Conservation (phyloP, 2,113 vertebrate genomes). For the Cryptotis parvus region DNA sequence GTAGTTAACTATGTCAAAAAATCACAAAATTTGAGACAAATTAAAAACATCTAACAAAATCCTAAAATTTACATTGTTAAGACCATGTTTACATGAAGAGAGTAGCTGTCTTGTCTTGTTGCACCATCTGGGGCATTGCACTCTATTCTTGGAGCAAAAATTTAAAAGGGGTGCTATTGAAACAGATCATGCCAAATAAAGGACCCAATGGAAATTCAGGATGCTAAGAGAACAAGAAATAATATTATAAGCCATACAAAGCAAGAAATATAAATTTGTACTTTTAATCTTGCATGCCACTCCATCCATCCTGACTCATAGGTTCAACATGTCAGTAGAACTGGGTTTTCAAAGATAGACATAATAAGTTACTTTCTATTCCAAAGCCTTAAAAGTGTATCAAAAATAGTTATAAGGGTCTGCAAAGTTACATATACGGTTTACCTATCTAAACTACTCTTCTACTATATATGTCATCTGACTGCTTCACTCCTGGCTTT, state of each 20-base stretch:
- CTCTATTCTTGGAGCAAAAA: conserved; percentile 57
- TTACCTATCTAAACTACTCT: accelerated
- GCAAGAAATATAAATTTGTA: background rate
- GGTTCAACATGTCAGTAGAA: background rate
- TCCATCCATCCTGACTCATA: background rate
- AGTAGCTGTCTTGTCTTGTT: background rate
- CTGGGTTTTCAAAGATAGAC: background rate
- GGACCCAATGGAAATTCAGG: conserved; percentile 31
- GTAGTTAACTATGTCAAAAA: background rate
- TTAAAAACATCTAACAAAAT: background rate
- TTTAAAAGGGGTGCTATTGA: conserved; percentile 30
- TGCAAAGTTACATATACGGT: background rate
- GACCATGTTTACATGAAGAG: background rate
- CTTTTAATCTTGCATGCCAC: background rate
- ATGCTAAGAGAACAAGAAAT: conserved; percentile 24
- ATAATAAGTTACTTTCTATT: background rate
- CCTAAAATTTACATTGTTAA: conserved; percentile 27
- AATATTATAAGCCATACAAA: conserved; percentile 28
- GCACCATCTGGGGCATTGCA: background rate
- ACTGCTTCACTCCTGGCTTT: background rate
- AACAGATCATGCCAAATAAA: background rate
- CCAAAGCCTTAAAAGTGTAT: background rate
- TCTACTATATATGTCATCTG: background rate
- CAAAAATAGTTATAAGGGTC: background rate
- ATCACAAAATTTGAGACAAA: background rate